phyloP scores from a whole-genome alignment of 1,140 invertebrate genomes.

The Phenacoccus solenopsis region DNA sequence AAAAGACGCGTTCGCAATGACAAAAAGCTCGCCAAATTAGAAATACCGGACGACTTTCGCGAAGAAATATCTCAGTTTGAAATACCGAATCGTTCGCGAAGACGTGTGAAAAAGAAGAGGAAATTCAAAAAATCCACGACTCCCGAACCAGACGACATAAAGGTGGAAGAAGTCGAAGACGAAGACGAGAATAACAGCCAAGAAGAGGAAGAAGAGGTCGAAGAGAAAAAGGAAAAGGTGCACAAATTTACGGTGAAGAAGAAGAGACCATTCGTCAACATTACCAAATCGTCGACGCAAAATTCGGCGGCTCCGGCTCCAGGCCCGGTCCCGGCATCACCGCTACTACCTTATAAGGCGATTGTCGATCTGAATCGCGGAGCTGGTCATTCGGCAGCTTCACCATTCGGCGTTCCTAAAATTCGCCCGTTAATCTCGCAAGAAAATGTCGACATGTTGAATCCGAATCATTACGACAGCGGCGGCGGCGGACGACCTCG shows the following conservation, averaged over 20 bases:
- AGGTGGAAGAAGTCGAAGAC: neutral
- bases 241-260: neutral
- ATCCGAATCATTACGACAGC: neutral
- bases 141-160: neutral
- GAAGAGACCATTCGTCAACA: neutral
- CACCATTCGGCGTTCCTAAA: neutral
- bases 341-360: too few relatives aligned
- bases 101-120: neutral
- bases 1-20: too few relatives aligned
- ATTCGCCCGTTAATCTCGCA: neutral
- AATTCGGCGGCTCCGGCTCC: neutral
- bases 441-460: neutral
- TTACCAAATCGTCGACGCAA: neutral
- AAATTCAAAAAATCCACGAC: neutral
- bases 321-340: too few relatives aligned
- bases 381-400: neutral
- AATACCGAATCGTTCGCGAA: neutral
- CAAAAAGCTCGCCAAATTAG: neutral
- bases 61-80: neutral
- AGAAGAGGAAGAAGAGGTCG: neutral
- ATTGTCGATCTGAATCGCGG: too few relatives aligned
- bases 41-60: neutral
- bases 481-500: neutral
- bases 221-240: constrained; percentile 1
- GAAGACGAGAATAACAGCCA: neutral